phyloP scores from a whole-genome alignment of 2,888 invertebrate species.

The Ophion obscuratus region DNA sequence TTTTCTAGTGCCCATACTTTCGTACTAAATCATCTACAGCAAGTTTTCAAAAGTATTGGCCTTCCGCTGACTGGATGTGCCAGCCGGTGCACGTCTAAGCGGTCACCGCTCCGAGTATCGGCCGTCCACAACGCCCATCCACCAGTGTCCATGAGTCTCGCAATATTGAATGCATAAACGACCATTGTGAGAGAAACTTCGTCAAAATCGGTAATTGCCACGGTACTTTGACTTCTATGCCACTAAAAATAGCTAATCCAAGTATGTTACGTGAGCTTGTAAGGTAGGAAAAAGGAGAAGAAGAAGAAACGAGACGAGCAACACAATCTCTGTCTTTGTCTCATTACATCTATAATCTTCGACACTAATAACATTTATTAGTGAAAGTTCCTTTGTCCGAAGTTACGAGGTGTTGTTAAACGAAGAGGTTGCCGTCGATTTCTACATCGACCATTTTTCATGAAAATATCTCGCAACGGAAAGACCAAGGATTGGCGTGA shows the following conservation, averaged over 20 bases:
- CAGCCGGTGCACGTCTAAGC: too few species aligned
- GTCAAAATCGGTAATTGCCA: slow-evolving; percentile 37
- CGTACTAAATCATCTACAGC: too few species aligned
- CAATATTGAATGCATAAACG: neutral
- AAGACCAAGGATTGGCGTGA: slow-evolving; percentile 10
- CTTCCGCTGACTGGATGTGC: too few species aligned
- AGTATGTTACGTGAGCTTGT: slow-evolving; percentile 40
- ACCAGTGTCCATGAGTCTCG: too few species aligned
- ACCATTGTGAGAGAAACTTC: slow-evolving; percentile 9
- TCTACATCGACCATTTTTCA: slow-evolving; percentile 4
- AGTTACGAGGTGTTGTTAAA: slow-evolving; percentile 1
- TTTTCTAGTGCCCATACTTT: too few species aligned
- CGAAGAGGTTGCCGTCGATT: neutral
- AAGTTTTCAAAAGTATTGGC: too few species aligned
- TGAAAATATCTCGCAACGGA: neutral
- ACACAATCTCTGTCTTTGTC: slow-evolving; percentile 20
- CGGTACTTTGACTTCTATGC: neutral
- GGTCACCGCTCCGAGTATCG: too few species aligned
- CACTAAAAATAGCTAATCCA: slow-evolving; percentile 13
- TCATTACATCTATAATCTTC: slow-evolving; percentile 28
- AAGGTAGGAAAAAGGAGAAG: slow-evolving; percentile 5
- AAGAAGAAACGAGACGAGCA: neutral
- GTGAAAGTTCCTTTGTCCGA: slow-evolving; percentile 27
- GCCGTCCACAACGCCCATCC: too few species aligned
- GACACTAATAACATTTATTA: slow-evolving; percentile 22